A percentile compares a stretch with the other conserved stretches of the same genome.
Conservation (phyloP, 2,113 vertebrate species). For the Saccopteryx leptura region DNA sequence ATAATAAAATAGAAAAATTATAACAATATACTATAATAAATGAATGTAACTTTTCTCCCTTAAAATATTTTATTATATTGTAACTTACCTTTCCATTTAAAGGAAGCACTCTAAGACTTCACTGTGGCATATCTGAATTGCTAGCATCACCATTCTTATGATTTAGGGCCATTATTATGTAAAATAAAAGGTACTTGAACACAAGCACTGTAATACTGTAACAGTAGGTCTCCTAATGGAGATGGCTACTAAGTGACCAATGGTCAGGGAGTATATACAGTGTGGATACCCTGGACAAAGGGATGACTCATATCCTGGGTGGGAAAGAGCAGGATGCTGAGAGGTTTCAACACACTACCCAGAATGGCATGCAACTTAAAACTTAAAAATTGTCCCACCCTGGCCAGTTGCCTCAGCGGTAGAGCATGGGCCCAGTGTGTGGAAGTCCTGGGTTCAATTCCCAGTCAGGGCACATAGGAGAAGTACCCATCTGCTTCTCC, state of each 20-base stretch:
- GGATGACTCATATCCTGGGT: neutral
- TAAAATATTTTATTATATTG: neutral
- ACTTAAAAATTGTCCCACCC: neutral
- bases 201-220: neutral
- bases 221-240: neutral
- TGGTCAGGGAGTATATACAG: neutral
- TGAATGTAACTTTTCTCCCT: neutral
- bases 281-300: neutral
- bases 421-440: no score
- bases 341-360: neutral
- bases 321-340: neutral
- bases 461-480: no score
- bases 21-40: neutral
- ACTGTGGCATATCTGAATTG: neutral
- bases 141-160: neutral
- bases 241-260: neutral
- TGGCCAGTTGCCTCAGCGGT: no score
- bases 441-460: no score
- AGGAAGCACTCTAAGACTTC: neutral
- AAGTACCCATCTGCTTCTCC: no score
- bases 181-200: neutral
- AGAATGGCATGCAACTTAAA: neutral
- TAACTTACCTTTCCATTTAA: neutral
- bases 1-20: neutral
- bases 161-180: neutral